Percentiles rank a stretch among this genome's conserved stretches.
phyloP scores from a whole-genome alignment of 2,113 vertebrate genomes.

The Pontoporia blainvillei region DNA sequence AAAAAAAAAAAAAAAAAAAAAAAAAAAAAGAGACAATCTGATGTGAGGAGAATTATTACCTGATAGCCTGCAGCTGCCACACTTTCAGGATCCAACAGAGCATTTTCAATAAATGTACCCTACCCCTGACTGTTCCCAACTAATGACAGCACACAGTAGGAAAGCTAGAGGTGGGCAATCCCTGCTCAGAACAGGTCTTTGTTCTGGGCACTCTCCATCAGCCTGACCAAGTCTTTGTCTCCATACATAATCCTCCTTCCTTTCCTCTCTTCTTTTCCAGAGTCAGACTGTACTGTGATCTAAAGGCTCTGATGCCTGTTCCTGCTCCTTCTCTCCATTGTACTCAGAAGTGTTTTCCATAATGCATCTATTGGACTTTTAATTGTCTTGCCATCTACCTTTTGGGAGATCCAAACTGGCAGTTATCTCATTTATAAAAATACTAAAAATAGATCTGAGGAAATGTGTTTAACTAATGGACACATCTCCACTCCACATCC shows the following conservation, averaged over 20 bases:
- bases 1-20: too few relatives aligned
- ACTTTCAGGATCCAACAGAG: background rate
- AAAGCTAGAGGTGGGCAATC: background rate
- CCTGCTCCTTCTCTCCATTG: background rate
- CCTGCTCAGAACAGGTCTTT: background rate
- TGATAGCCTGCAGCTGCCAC: background rate
- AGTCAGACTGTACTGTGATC: background rate
- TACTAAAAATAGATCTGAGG: background rate
- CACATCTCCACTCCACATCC: background rate
- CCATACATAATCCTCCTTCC: background rate
- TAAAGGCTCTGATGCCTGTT: background rate
- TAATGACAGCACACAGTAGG: background rate
- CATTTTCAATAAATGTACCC: background rate
- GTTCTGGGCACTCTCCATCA: background rate
- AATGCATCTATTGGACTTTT: background rate
- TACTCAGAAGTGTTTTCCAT: background rate
- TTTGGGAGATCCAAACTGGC: background rate
- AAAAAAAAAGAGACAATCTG: too few relatives aligned
- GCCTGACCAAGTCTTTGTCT: background rate
- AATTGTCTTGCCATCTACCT: background rate
- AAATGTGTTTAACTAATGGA: background rate
- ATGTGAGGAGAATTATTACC: background rate
- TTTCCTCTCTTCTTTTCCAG: background rate
- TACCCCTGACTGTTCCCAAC: background rate
- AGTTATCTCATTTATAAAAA: background rate